Base-by-base conservation (phyloP, 2,888 invertebrate genomes). In the Drosophila pseudotakahashii region DNA sequence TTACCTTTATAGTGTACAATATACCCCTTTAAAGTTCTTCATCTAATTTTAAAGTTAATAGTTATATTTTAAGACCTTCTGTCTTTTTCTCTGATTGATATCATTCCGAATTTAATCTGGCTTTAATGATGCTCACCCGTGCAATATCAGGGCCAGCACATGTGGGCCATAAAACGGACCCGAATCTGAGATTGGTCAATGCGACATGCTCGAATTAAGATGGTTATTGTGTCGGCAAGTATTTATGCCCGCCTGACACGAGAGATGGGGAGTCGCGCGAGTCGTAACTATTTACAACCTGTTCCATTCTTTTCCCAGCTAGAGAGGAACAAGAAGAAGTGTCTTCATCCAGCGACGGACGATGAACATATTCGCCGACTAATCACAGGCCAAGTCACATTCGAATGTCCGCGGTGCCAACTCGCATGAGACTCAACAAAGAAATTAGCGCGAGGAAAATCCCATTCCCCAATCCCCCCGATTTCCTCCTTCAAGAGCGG, bases 311-410 rank as follows among this genome's bases (percentile, higher is more conserved):
- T 51, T 23, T 58, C 42, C 14, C 54, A 63, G 62, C 57, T 14
- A 13, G 55, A 74, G 76, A 30, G 30, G 30, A 26, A 26, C 0
- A 30, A 30, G 30, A 11, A 34, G 34, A 81, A 89, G 88, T 60
- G 47, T 63, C 85, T 74, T 74, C 48, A 50, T 63, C 50, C 64
- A 77, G 75, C 74, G 75, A 78, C 75, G 81, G 87, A 74, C 88
- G 89, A 85, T 85, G 89, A 85, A 85, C 84, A 89, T 85, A 89
- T 85, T 88, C 89, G 54, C 76, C 75, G 70, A 69, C 78, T 85
- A 85, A 85, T 85, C 84, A 89, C 87, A 79, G 75, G 71, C 70
- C 48, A 16, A 52, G 69, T 79, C 86, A 88, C 87, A 85, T 76
- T 73, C 81, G 78, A 64, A 74, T 88, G 89, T 87, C 89, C 71